These are phyloP conservation scores for Brachycybe producta DNA, from an alignment of 2,888 invertebrate genomes.

Conservation along the genomic window DNA sequence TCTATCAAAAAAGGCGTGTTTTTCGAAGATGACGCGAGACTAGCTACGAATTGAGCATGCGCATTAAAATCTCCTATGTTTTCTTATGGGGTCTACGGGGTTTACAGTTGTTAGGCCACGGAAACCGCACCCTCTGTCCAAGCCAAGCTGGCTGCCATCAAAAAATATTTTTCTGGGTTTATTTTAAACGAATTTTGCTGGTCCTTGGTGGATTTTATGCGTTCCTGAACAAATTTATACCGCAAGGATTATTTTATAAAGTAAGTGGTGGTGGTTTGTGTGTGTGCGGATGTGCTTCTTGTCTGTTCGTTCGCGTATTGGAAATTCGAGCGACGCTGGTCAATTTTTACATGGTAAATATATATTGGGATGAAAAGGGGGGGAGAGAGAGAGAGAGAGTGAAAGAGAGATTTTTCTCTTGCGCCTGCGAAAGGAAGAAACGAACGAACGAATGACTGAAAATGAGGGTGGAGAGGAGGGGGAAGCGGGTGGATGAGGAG, in stretches of 20 bases:
- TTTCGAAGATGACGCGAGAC: no score
- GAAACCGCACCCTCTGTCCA: slow-evolving; percentile 21
- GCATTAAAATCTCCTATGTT: neutral
- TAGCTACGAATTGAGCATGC: slow-evolving; percentile 1
- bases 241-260: slow-evolving; percentile 20
- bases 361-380: neutral
- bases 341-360: neutral
- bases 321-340: neutral
- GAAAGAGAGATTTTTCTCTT: neutral
- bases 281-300: no score
- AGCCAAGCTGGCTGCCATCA: slow-evolving; percentile 10
- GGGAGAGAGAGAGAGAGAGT: neutral
- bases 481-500: neutral
- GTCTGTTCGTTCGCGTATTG: no score
- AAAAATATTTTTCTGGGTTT: slow-evolving; percentile 16
- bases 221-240: slow-evolving; percentile 17
- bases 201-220: slow-evolving; percentile 19
- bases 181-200: slow-evolving; percentile 16
- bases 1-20: no score
- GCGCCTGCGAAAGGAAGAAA: neutral
- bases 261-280: slow-evolving; percentile 18
- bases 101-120: slow-evolving; percentile 12
- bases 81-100: slow-evolving; percentile 17
- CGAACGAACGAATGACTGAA: no score
- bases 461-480: neutral